A percentile compares a stretch with the other conserved stretches of the same genome.
Evolutionary conservation across 2,113 vertebrate species (phyloP).

Genomic region (Percina caprodes): DNA sequence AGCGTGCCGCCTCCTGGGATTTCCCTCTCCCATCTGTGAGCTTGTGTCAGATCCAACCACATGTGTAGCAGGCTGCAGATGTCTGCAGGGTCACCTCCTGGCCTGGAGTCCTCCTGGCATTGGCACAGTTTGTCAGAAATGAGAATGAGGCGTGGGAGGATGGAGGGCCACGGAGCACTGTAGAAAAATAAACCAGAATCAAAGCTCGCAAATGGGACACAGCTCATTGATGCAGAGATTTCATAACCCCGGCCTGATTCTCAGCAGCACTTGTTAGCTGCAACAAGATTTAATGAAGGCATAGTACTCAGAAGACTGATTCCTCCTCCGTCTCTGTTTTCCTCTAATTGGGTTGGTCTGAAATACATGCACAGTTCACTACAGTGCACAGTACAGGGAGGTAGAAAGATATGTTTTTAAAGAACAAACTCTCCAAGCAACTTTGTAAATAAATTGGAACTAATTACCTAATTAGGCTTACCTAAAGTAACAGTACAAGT

Average conservation of each 20-base stretch:
- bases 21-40: conserved; percentile 53
- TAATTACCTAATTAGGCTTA: not conserved
- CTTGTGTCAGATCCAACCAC: conserved; percentile 30
- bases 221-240: conserved; percentile 32
- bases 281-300: conserved; percentile 55
- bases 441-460: conserved; percentile 8
- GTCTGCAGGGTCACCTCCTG: conserved; percentile 42
- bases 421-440: not conserved
- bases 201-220: conserved; percentile 38
- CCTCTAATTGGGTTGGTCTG: conserved; percentile 58
- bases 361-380: conserved; percentile 7
- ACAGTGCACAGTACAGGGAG: not conserved
- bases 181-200: conserved; percentile 44
- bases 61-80: conserved; percentile 61
- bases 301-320: conserved; percentile 19
- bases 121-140: not conserved
- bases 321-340: conserved; percentile 34
- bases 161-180: not conserved
- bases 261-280: conserved; percentile 36
- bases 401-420: not conserved
- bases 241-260: conserved; percentile 34
- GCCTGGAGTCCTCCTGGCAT: conserved; percentile 50
- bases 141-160: conserved; percentile 42
- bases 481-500: not conserved
- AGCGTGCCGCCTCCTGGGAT: conserved; percentile 40